Percentiles rank a stretch among this genome's conserved stretches.
Evolutionary conservation across 2,888 invertebrate genomes (phyloP).

Genomic region (Danaus chrysippus): DNA sequence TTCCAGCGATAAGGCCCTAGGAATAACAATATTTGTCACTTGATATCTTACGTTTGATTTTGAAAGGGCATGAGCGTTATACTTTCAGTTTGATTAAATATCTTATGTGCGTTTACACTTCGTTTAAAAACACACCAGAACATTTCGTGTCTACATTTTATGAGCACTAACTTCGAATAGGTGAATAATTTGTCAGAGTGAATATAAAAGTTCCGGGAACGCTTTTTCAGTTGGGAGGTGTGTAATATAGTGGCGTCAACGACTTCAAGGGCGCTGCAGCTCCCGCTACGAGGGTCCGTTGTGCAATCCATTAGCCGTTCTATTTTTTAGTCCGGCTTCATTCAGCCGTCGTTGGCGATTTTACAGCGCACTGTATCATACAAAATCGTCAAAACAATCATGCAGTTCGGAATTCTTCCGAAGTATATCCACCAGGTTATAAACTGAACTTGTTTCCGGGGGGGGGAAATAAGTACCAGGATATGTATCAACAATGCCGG

Average conservation of each 20-base stretch:
- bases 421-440: slow-evolving; percentile 62
- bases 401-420: slow-evolving; percentile 53
- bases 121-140: not conserved
- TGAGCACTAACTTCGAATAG: not conserved
- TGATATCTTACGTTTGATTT: slow-evolving; percentile 34
- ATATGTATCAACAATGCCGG: slow-evolving; percentile 49
- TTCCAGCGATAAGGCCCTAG: slow-evolving; percentile 38
- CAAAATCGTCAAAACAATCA: slow-evolving; percentile 44
- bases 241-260: slow-evolving; percentile 31
- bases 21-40: slow-evolving; percentile 55
- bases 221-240: slow-evolving; percentile 27
- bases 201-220: slow-evolving; percentile 15
- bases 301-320: slow-evolving; percentile 36
- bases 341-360: slow-evolving; percentile 51
- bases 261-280: slow-evolving; percentile 64
- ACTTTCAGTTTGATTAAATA: not conserved
- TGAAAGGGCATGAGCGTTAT: not conserved
- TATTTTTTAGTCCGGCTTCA: slow-evolving; percentile 36
- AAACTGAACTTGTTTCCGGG: slow-evolving; percentile 40
- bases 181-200: slow-evolving; percentile 4
- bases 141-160: not conserved
- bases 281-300: slow-evolving; percentile 38
- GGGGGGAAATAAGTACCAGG: slow-evolving; percentile 20
- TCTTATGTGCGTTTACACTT: not conserved
- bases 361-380: slow-evolving; percentile 51